A percentile compares a stretch with the other conserved stretches of the same genome.
Evolutionary conservation across 1,140 invertebrate species (phyloP).

Genomic region (Drosophila ironensis): DNA sequence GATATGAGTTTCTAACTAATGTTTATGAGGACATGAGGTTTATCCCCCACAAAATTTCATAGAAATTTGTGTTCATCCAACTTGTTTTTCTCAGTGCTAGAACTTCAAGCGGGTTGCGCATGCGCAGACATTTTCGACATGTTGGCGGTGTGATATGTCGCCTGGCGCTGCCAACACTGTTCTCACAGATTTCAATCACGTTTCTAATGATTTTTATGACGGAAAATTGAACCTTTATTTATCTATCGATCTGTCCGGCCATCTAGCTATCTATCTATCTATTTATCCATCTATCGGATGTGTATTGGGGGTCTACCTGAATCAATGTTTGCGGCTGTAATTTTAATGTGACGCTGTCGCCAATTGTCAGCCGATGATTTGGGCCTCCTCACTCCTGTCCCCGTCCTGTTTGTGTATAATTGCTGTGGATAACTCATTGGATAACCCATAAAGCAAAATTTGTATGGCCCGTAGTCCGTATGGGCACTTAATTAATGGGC

Average conservation of each 20-base stretch:
- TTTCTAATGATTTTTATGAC: constrained; percentile 75
- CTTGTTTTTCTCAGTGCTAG: constrained; percentile 2
- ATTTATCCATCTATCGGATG: constrained; percentile 23
- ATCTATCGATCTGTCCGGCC: constrained; percentile 41
- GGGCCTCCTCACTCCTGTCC: too few species aligned
- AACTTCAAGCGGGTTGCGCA: constrained; percentile 31
- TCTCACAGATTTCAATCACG: constrained; percentile 71
- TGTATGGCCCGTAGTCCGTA: constrained; percentile 20
- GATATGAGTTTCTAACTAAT: too few species aligned
- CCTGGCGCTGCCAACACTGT: constrained; percentile 37
- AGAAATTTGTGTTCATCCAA: too few species aligned
- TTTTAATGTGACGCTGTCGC: constrained; percentile 65
- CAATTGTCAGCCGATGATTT: too few species aligned
- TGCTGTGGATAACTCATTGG: constrained; percentile 36
- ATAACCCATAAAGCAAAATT: constrained; percentile 54
- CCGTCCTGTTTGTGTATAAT: too few species aligned
- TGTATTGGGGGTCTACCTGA: constrained; percentile 13
- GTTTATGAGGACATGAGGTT: too few species aligned
- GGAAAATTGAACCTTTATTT: constrained; percentile 75
- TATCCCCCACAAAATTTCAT: too few species aligned
- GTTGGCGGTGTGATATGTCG: constrained; percentile 66
- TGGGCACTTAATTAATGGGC: constrained; percentile 60
- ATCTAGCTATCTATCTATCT: constrained; percentile 19
- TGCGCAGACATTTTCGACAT: constrained; percentile 62
- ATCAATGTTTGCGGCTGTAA: constrained; percentile 46